A percentile compares a stretch with the other conserved stretches of the same genome.
These are phyloP conservation scores for Morus bassanus DNA, from an alignment of 2,797 vertebrate species.

Conservation along the genomic window DNA sequence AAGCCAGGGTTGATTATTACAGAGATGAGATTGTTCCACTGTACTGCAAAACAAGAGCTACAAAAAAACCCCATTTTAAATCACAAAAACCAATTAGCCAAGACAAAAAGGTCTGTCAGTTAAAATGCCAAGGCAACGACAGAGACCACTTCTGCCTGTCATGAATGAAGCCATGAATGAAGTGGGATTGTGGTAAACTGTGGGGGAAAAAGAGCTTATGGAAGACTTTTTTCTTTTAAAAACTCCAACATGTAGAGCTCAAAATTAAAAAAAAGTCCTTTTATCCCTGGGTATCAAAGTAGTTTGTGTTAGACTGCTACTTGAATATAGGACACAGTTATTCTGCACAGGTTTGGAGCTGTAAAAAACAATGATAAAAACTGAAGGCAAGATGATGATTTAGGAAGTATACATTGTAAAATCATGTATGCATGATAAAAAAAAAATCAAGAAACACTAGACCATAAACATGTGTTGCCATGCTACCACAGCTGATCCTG, in stretches of 20 bases:
- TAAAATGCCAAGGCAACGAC: not conserved
- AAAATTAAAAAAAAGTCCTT: not conserved
- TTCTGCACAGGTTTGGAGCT: not conserved
- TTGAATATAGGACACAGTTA: not conserved
- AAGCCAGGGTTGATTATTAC: not conserved
- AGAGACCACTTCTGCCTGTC: not conserved
- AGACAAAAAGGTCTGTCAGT: not conserved
- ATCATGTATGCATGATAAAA: not conserved
- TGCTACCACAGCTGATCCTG: not conserved
- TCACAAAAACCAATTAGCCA: not conserved
- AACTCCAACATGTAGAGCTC: not conserved
- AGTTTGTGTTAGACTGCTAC: not conserved
- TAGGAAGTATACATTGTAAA: not conserved
- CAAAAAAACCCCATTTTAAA: not conserved
- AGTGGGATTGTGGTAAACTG: not conserved
- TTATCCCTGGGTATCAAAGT: not conserved
- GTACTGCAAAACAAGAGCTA: not conserved
- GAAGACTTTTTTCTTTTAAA: not conserved
- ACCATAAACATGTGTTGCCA: not conserved
- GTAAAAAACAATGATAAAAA: not conserved
- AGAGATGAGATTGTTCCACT: not conserved
- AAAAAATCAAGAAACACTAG: not conserved
- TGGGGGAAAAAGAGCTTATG: not conserved
- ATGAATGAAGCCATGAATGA: not conserved
- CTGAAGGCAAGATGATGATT: not conserved